phyloP scores from a whole-genome alignment of 2,888 invertebrate genomes.

The Eumacrocentrus americanus region DNA sequence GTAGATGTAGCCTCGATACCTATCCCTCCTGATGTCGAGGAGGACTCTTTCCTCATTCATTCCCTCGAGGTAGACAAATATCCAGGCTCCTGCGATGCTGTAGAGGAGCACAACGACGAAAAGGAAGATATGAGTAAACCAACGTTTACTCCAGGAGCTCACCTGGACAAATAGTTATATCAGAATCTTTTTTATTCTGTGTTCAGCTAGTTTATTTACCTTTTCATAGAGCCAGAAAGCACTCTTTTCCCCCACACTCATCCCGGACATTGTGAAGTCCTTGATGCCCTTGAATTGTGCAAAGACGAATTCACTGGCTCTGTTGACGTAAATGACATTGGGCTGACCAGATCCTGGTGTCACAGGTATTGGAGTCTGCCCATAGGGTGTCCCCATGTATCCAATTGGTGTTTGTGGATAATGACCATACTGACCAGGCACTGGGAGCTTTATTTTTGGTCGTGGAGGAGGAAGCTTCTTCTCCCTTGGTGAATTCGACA shows the following conservation, averaged over 20 bases:
- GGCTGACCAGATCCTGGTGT: slow-evolving; percentile 58
- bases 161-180: slow-evolving; percentile 47
- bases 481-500: slow-evolving; percentile 47
- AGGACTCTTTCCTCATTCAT: slow-evolving; percentile 56
- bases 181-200: no score
- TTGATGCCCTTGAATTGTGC: slow-evolving; percentile 80
- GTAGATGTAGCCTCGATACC: no score
- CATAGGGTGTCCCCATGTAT: slow-evolving; percentile 51
- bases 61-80: slow-evolving; percentile 82
- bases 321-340: slow-evolving; percentile 66
- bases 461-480: slow-evolving; percentile 44
- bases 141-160: slow-evolving; percentile 76
- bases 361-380: slow-evolving; percentile 56
- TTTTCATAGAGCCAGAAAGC: slow-evolving; percentile 82
- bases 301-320: slow-evolving; percentile 79
- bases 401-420: slow-evolving; percentile 53
- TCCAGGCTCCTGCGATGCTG: slow-evolving; percentile 79
- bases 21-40: slow-evolving; percentile 51
- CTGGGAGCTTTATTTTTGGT: slow-evolving; percentile 55
- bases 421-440: slow-evolving; percentile 51
- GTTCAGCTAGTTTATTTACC: slow-evolving; percentile 63
- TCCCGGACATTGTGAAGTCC: slow-evolving; percentile 80
- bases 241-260: slow-evolving; percentile 83
- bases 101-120: slow-evolving; percentile 78
- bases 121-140: slow-evolving; percentile 90